Percentiles rank a stretch among this genome's conserved stretches.
Evolutionary conservation across 2,113 vertebrate genomes (phyloP).

Genomic region (Brevimyrus niger): DNA sequence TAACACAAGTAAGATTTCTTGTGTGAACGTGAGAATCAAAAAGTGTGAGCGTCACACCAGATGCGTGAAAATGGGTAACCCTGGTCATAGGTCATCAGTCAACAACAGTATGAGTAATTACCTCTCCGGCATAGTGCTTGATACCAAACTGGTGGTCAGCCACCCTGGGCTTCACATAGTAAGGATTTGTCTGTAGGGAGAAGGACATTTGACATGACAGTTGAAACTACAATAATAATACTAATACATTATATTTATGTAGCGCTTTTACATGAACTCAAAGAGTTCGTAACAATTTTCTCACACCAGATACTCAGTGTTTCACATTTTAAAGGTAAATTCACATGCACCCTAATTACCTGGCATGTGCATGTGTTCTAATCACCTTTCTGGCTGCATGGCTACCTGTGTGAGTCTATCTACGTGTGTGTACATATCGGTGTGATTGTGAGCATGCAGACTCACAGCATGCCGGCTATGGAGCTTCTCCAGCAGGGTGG

Average conservation of each 20-base stretch:
- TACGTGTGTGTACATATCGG: slow-evolving; percentile 7
- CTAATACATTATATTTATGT: too few relatives aligned
- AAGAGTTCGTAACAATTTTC: background rate
- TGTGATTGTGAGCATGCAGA: slow-evolving; percentile 21
- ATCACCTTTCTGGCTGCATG: background rate
- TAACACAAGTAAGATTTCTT: too few relatives aligned
- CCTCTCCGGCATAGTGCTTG: slow-evolving; percentile 87
- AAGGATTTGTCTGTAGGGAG: slow-evolving; percentile 69
- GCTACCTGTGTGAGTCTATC: background rate
- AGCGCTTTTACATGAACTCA: too few relatives aligned
- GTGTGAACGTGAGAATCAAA: too few relatives aligned
- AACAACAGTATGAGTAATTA: slow-evolving; percentile 42
- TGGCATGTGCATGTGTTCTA: background rate
- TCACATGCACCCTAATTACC: background rate
- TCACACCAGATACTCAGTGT: background rate
- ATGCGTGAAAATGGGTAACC: too few relatives aligned
- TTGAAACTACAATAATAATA: background rate
- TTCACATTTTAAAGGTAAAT: background rate
- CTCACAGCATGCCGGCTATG: slow-evolving; percentile 82
- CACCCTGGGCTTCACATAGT: slow-evolving; percentile 81
- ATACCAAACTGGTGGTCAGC: slow-evolving; percentile 86
- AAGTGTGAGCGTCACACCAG: too few relatives aligned
- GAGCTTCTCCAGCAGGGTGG: slow-evolving; percentile 83
- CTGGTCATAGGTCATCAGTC: background rate
- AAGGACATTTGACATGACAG: background rate